Evolutionary conservation across 2,888 invertebrate species (phyloP).

Genomic region (Carcina quercana): DNA sequence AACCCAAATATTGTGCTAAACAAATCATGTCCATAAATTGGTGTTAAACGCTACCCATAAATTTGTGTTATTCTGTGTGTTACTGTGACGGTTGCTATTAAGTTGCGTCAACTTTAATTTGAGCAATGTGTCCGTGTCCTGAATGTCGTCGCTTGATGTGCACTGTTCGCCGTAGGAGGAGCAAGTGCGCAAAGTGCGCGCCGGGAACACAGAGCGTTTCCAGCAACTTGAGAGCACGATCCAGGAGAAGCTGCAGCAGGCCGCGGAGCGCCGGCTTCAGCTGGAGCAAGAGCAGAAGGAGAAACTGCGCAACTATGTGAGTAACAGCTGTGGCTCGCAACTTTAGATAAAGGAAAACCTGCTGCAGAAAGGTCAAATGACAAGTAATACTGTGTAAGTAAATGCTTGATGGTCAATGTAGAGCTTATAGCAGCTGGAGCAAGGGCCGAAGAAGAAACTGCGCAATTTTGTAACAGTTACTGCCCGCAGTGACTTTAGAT

Average conservation of each 20-base stretch:
- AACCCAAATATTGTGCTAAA: too few species aligned
- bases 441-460: constrained; percentile 84
- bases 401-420: too few species aligned
- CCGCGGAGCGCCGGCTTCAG: constrained; percentile 81
- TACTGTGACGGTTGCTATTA: too few species aligned
- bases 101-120: too few species aligned
- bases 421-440: constrained; percentile 81
- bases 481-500: too few species aligned
- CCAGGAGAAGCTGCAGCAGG: constrained; percentile 69
- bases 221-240: constrained; percentile 80
- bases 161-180: constrained; percentile 75
- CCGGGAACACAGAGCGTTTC: constrained; percentile 79
- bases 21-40: too few species aligned
- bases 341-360: too few species aligned
- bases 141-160: constrained; percentile 4
- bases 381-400: too few species aligned
- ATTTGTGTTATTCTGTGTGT: too few species aligned
- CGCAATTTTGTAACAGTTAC: constrained; percentile 85
- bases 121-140: too few species aligned
- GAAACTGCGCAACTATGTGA: constrained; percentile 84
- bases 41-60: too few species aligned
- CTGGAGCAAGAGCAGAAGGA: constrained; percentile 86
- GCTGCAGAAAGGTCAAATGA: too few species aligned
- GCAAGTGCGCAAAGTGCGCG: constrained; percentile 81
- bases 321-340: constrained; percentile 40